Base-by-base conservation (phyloP, 2,888 invertebrate species). In the Aporophyla lueneburgensis region DNA sequence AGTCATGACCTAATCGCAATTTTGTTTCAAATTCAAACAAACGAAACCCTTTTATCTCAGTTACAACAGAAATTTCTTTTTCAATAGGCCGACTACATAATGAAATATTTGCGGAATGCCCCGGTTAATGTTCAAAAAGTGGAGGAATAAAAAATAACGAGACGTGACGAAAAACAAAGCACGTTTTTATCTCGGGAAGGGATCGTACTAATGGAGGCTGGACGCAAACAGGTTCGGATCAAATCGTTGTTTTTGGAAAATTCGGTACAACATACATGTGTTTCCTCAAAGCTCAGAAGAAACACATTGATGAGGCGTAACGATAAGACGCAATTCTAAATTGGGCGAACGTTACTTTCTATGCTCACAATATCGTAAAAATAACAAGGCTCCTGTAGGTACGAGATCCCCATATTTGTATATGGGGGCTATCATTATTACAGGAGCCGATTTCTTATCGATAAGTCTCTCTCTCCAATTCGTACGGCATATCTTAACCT, bases 101-200 rank as follows among this genome's bases (percentile, higher is more conserved):
- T 94, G 92, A 93, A 93, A 94, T 93, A 94, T 94, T 93, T 94
- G 92, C 93, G 91, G 92, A 92, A 93, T 91, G 89, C 91, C 87
- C 90, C 90, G 90, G 91, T 92, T 93, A 92, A 92, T 92, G 92
- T 89, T 93, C 85, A 91, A 93, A 94, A 92, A 94, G 89, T 88
- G 91, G 88, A 86, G 86, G 88, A 91, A 93, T 93, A 93, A 95
- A 95, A 95, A 95, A 94, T 94, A 94, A 93, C 91, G 91, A 91
- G 87, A 94, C 94, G 95, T 95, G 95, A 95, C 93, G 94, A 91
- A 89, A 93, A 94, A 95, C 94, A 95, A 95, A 95, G 93, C 94
- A 93, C 93, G 92, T 94, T 95, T 94, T 95, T 95, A 95, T 95
- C 94, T 93, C 86, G 90, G 88, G 91, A 92, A 93, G 91, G 94